A percentile compares a stretch with the other conserved stretches of the same genome.
phyloP scores from a whole-genome alignment of 2,797 vertebrate species.

The Phoebastria nigripes region DNA sequence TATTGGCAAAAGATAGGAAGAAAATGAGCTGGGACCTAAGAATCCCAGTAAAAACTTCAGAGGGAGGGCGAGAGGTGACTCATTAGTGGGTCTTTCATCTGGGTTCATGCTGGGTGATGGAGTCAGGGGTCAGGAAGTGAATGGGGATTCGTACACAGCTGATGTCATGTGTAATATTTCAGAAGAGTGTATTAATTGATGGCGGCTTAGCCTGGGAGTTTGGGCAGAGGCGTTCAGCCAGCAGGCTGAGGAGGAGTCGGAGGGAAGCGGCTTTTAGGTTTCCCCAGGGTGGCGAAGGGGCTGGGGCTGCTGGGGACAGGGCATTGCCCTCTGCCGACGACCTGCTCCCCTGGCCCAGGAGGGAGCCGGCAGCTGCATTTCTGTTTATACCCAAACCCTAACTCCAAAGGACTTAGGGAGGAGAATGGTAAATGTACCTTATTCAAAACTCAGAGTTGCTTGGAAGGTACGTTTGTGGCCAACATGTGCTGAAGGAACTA shows the following conservation, averaged over 20 bases:
- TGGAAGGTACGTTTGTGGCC: neutral
- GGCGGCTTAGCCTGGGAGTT: neutral
- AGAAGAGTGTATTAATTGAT: neutral
- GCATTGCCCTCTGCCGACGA: neutral
- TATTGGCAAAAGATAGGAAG: conserved; percentile 16
- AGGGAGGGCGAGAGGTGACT: neutral
- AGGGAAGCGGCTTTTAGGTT: neutral
- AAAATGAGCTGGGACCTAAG: neutral
- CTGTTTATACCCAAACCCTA: neutral
- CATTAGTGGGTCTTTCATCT: conserved; percentile 29
- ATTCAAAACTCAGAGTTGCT: neutral
- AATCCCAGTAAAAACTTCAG: neutral
- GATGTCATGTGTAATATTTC: conserved; percentile 15
- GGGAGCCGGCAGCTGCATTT: neutral
- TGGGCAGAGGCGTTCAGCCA: neutral
- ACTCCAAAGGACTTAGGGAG: neutral
- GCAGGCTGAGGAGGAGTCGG: neutral
- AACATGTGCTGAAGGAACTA: neutral
- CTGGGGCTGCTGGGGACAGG: neutral
- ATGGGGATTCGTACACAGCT: neutral
- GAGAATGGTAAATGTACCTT: neutral
- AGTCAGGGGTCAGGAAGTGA: conserved; percentile 25
- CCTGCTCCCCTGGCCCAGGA: neutral
- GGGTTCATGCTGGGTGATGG: neutral
- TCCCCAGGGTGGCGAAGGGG: neutral